Conservation (phyloP, 1,140 invertebrate species). For the Orius insidiosus region DNA sequence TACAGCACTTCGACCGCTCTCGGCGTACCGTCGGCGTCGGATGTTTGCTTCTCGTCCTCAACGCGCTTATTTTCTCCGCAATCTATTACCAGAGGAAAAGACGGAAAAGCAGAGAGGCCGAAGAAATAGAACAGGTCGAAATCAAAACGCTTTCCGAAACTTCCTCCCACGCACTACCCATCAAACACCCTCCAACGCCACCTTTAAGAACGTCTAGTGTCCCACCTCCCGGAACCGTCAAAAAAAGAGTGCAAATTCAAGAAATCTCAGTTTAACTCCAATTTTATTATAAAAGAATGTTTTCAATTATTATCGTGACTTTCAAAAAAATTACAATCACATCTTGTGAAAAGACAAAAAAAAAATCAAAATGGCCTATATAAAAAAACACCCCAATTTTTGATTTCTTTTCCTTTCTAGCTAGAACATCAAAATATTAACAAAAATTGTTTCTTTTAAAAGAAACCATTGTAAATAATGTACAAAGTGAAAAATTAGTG, state of each 20-base stretch:
- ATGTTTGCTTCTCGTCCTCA: constrained; percentile 66
- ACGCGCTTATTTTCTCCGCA: constrained; percentile 72
- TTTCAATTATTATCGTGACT: too few relatives aligned
- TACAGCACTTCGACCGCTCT: constrained; percentile 61
- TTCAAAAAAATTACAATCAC: too few relatives aligned
- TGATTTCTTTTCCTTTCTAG: too few relatives aligned
- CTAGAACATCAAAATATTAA: too few relatives aligned
- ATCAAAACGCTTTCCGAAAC: constrained; percentile 18
- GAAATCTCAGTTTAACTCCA: constrained; percentile 40
- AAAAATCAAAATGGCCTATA: too few relatives aligned
- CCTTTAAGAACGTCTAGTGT: constrained; percentile 27
- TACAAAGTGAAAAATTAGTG: too few relatives aligned
- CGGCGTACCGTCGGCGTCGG: constrained; percentile 77
- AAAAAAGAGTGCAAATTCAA: constrained; percentile 47
- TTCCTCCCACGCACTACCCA: constrained; percentile 25
- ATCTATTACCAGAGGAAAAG: constrained; percentile 55
- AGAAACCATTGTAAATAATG: too few relatives aligned
- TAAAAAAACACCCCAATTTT: too few relatives aligned
- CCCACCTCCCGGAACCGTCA: constrained; percentile 30
- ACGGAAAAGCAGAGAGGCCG: constrained; percentile 25
- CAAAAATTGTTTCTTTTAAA: too few relatives aligned
- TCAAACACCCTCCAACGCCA: constrained; percentile 28
- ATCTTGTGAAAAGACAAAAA: too few relatives aligned
- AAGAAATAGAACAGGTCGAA: constrained; percentile 20
- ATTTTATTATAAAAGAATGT: too few relatives aligned